phyloP scores from a whole-genome alignment of 2,888 invertebrate genomes.

The Globia sparganii region DNA sequence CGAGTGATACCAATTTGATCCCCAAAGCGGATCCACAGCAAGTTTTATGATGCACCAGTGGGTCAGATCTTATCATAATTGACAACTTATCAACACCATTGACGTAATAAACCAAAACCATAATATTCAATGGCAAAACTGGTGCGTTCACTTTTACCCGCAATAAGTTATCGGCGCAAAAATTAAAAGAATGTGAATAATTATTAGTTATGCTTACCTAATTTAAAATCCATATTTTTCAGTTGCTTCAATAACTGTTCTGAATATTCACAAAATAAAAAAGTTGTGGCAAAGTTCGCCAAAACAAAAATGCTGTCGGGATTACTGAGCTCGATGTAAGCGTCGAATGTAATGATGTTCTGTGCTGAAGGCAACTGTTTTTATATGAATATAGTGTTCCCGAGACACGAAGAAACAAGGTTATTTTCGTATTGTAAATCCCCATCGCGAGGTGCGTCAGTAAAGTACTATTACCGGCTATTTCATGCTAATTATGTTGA shows the following conservation, averaged over 20 bases:
- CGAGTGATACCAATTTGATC: not conserved
- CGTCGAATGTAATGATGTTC: slow-evolving; percentile 48
- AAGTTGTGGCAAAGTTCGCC: slow-evolving; percentile 16
- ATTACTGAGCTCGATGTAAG: slow-evolving; percentile 37
- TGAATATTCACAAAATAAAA: slow-evolving; percentile 19
- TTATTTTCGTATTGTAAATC: slow-evolving; percentile 56
- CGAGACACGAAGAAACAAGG: slow-evolving; percentile 46
- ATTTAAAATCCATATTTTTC: slow-evolving; percentile 60
- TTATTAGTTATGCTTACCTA: slow-evolving; percentile 46
- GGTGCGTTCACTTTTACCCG: not conserved
- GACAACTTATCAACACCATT: too few species aligned
- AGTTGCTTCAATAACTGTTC: slow-evolving; percentile 6
- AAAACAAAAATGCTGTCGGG: slow-evolving; percentile 2
- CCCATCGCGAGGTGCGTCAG: slow-evolving; percentile 58
- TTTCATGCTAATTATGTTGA: slow-evolving; percentile 46
- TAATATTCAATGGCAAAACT: too few species aligned
- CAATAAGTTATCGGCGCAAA: not conserved
- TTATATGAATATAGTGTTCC: slow-evolving; percentile 57
- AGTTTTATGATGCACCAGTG: too few species aligned
- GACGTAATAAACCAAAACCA: too few species aligned
- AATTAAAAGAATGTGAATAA: not conserved
- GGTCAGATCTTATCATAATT: not conserved
- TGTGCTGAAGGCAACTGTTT: slow-evolving; percentile 36
- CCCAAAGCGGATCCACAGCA: not conserved
- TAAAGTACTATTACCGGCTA: slow-evolving; percentile 12